These are phyloP conservation scores for Proisotoma minuta DNA, from an alignment of 2,888 invertebrate species.

Conservation along the genomic window DNA sequence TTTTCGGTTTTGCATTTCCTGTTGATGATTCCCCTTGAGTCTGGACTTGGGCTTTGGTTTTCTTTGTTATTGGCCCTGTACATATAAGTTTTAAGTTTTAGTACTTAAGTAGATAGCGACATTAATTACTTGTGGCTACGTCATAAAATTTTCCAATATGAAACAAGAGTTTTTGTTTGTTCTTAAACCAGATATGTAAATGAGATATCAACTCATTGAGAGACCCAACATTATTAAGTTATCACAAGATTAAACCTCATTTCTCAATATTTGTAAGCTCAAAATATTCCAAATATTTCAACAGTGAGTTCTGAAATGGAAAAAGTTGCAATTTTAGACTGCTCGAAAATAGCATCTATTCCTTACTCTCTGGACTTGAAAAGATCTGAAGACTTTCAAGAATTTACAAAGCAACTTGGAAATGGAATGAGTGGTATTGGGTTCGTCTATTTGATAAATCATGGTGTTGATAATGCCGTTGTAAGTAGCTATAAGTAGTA, in stretches of 20 bases:
- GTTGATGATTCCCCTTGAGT: neutral
- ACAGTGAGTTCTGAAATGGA: too few relatives aligned
- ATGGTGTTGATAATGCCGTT: slow-evolving; percentile 16
- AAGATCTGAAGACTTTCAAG: neutral
- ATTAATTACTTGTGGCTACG: too few relatives aligned
- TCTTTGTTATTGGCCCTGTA: neutral
- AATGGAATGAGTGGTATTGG: slow-evolving; percentile 19
- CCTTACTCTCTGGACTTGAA: neutral
- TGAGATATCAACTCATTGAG: too few relatives aligned
- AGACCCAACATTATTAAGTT: too few relatives aligned
- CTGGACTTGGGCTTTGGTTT: too few relatives aligned
- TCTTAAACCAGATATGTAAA: too few relatives aligned
- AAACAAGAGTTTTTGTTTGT: too few relatives aligned
- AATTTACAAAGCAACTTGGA: slow-evolving; percentile 15
- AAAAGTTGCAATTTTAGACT: neutral
- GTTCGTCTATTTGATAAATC: slow-evolving; percentile 23
- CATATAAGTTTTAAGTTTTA: neutral
- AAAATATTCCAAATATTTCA: too few relatives aligned
- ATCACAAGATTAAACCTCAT: too few relatives aligned
- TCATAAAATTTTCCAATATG: too few relatives aligned
- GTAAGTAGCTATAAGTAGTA: neutral
- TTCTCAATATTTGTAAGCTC: too few relatives aligned
- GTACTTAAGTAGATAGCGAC: too few relatives aligned
- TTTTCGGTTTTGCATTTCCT: slow-evolving; percentile 21
- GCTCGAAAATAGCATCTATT: neutral